Conservation (phyloP, 1,140 invertebrate species). For the Oppia nitens region DNA sequence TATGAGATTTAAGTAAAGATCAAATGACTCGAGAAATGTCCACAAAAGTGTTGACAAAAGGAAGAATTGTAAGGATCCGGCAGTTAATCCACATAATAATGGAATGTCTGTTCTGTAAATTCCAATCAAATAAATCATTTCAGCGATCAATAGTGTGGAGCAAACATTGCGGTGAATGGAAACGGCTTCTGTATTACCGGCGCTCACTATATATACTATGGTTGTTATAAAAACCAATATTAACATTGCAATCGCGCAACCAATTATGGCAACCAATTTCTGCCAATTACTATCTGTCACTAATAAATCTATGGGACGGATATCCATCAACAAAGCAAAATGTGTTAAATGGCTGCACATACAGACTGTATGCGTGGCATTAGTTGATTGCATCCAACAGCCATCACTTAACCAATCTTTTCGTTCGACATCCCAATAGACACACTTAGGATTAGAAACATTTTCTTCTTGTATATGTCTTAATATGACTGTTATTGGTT, state of each 20-base stretch:
- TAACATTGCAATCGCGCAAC: constrained; percentile 3
- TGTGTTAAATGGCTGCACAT: constrained; percentile 91
- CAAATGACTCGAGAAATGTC: constrained; percentile 61
- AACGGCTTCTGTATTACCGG: neutral
- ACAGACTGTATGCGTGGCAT: constrained; percentile 74
- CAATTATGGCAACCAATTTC: neutral
- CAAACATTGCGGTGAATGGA: constrained; percentile 32
- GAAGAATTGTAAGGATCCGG: constrained; percentile 80
- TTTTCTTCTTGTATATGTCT: constrained; percentile 65
- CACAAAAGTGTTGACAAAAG: constrained; percentile 86
- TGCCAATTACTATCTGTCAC: neutral
- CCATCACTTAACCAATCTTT: constrained; percentile 84
- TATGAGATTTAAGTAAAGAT: constrained; percentile 62
- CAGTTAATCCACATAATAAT: constrained; percentile 71
- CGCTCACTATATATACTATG: constrained; percentile 4
- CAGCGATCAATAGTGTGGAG: constrained; percentile 65
- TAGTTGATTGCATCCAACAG: constrained; percentile 59
- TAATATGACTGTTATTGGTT: constrained; percentile 35
- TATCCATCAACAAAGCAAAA: constrained; percentile 76
- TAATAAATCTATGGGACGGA: constrained; percentile 11
- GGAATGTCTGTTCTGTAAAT: constrained; percentile 68
- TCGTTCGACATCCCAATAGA: constrained; percentile 79
- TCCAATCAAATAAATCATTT: constrained; percentile 76
- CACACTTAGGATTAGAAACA: constrained; percentile 75
- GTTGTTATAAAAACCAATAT: constrained; percentile 5